Conservation (phyloP, 64 coral and sea anemone species). For the Pachyseris speciosa region DNA sequence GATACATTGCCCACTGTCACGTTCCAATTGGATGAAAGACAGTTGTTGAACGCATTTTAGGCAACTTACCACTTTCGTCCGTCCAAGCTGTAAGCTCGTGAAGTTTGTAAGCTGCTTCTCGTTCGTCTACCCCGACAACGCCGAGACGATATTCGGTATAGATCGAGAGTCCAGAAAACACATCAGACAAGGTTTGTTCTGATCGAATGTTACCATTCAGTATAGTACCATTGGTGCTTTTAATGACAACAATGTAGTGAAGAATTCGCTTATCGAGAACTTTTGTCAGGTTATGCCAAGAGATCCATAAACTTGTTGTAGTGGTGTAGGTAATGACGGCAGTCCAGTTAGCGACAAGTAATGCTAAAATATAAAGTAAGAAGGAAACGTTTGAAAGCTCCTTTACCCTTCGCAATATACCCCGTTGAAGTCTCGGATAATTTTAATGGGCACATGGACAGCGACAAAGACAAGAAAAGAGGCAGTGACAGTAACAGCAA, state of each 20-base stretch:
- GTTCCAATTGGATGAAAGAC: background rate
- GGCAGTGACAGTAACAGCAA: no score
- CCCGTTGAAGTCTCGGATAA: no score
- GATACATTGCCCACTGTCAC: background rate
- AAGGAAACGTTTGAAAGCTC: no score
- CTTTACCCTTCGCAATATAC: no score
- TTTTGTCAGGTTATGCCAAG: background rate
- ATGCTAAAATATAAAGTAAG: background rate
- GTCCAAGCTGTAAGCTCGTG: background rate
- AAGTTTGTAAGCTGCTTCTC: background rate
- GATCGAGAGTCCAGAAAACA: background rate
- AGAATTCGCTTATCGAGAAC: background rate
- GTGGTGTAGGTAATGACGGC: background rate
- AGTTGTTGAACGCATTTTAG: no score
- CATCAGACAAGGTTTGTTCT: background rate
- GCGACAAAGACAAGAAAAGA: no score
- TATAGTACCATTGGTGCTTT: background rate
- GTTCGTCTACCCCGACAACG: background rate
- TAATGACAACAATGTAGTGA: background rate
- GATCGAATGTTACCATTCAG: background rate
- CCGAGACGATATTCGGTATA: background rate
- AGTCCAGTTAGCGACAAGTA: background rate
- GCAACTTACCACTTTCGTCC: conserved; percentile 17
- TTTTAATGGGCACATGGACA: no score
- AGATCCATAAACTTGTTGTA: background rate